Percentiles rank a stretch among this genome's conserved stretches.
phyloP scores from a whole-genome alignment of 2,113 vertebrate genomes.

The Gulo gulo region DNA sequence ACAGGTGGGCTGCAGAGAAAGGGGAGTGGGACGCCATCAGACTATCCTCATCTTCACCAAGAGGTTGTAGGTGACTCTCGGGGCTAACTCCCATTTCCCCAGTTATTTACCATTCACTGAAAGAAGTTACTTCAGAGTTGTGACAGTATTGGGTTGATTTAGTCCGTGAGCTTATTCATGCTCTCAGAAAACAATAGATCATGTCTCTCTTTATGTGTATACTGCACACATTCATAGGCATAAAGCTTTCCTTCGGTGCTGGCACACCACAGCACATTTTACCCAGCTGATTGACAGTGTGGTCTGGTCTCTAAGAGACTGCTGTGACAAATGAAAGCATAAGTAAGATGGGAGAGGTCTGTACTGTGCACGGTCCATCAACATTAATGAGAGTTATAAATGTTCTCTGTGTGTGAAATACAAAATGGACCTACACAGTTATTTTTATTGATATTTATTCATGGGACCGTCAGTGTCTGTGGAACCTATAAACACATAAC shows the following conservation, averaged over 20 bases:
- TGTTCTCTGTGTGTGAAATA: constrained; percentile 22
- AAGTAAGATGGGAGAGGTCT: constrained; percentile 65
- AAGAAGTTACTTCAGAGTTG: background rate
- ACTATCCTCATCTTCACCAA: background rate
- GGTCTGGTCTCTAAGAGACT: constrained; percentile 43
- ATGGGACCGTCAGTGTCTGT: background rate
- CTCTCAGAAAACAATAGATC: background rate
- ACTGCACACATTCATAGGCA: background rate
- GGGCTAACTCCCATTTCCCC: background rate
- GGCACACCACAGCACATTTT: background rate
- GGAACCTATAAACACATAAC: constrained; percentile 45
- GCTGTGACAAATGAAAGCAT: constrained; percentile 67
- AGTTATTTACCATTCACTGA: background rate
- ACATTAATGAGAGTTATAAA: constrained; percentile 79
- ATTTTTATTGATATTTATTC: constrained; percentile 69
- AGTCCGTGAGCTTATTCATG: constrained; percentile 26
- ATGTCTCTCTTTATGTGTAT: background rate
- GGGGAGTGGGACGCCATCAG: background rate
- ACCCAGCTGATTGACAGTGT: background rate
- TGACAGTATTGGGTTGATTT: background rate
- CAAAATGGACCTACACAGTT: background rate
- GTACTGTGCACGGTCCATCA: constrained; percentile 49
- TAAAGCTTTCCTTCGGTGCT: constrained; percentile 31
- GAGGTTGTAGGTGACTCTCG: background rate
- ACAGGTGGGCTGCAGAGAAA: background rate